Percentiles rank a stretch among this genome's conserved stretches.
Evolutionary conservation across 2,113 vertebrate genomes (phyloP).

Genomic region (Numida meleagris): DNA sequence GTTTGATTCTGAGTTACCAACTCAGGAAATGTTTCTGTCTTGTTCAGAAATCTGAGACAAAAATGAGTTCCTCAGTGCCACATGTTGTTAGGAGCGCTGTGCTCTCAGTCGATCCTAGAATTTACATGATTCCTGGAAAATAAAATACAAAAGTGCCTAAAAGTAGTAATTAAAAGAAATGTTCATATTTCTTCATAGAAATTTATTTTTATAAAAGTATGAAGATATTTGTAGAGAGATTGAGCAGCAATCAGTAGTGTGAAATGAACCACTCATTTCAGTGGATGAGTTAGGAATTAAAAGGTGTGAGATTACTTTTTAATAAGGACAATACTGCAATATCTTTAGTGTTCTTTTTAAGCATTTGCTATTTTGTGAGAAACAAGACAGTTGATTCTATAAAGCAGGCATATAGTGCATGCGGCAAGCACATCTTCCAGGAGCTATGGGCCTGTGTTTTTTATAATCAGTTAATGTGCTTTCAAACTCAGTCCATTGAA

Average conservation of each 20-base stretch:
- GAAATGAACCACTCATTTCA: neutral
- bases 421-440: neutral
- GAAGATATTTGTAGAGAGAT: neutral
- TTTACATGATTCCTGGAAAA: neutral
- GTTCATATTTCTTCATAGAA: neutral
- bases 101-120: neutral
- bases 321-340: neutral
- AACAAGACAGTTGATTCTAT: neutral
- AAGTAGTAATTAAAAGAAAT: neutral
- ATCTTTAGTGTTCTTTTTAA: neutral
- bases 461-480: neutral
- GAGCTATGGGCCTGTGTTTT: neutral
- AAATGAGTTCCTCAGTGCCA: neutral
- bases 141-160: neutral
- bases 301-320: no score
- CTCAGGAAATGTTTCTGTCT: neutral
- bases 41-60: neutral
- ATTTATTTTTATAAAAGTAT: neutral
- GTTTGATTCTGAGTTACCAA: neutral
- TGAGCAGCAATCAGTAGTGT: neutral
- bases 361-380: neutral
- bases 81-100: neutral
- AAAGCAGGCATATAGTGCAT: neutral
- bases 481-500: neutral
- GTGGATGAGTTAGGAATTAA: neutral